These are phyloP conservation scores for Drosophila recens DNA, from an alignment of 2,888 invertebrate species.

Conservation along the genomic window DNA sequence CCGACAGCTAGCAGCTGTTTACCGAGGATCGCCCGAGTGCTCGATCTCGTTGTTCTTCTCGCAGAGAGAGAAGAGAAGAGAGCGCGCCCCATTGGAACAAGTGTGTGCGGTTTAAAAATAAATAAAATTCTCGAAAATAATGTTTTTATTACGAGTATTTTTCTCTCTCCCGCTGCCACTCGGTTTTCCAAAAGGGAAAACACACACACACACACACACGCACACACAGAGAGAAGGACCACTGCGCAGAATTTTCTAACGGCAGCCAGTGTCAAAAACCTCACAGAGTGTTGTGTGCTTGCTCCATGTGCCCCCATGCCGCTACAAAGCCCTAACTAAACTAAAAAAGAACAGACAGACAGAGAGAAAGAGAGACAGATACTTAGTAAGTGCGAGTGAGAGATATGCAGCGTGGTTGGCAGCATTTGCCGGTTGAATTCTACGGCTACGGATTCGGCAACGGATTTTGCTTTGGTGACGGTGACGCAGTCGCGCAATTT, in stretches of 20 bases:
- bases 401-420: conserved; percentile 41
- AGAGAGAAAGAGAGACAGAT: neutral
- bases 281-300: conserved; percentile 49
- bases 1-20: conserved; percentile 73
- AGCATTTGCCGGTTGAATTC: conserved; percentile 55
- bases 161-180: conserved; percentile 12
- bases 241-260: conserved; percentile 79
- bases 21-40: conserved; percentile 60
- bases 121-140: conserved; percentile 79
- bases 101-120: conserved; percentile 84
- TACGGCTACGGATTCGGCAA: neutral
- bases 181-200: conserved; percentile 62
- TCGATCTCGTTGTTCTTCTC: conserved; percentile 10
- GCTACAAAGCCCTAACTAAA: conserved; percentile 19
- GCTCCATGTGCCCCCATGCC: conserved; percentile 46
- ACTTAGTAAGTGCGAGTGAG: neutral
- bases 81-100: conserved; percentile 73
- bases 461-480: conserved; percentile 27
- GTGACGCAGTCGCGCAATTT: conserved; percentile 78
- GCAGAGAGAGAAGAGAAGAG: conserved; percentile 7
- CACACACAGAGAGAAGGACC: conserved; percentile 59
- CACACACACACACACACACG: neutral
- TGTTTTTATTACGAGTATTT: conserved; percentile 62
- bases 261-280: conserved; percentile 78
- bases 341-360: neutral